phyloP scores from a whole-genome alignment of 2,888 invertebrate species.

The Glaucopsyche alexis region DNA sequence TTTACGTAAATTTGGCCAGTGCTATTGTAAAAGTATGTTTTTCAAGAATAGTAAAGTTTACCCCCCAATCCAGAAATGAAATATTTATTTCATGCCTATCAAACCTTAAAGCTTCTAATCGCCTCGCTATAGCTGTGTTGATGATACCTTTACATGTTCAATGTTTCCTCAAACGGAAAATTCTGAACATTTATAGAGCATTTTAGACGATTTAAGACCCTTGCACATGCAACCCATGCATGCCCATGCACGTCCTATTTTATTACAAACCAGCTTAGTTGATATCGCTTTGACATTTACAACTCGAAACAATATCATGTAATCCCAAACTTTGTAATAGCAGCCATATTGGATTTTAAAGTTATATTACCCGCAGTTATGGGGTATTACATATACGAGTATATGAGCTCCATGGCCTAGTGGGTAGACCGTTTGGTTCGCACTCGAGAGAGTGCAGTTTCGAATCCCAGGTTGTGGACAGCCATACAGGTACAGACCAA shows the following conservation, averaged over 20 bases:
- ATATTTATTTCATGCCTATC: too few species aligned
- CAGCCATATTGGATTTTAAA: not conserved
- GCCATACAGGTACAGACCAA: too few species aligned
- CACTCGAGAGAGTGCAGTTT: too few species aligned
- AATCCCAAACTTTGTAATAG: not conserved
- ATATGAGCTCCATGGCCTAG: too few species aligned
- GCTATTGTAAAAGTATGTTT: too few species aligned
- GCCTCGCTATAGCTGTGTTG: not conserved
- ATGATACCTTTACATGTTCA: not conserved
- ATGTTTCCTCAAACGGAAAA: slow-evolving; percentile 25
- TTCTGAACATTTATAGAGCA: slow-evolving; percentile 18
- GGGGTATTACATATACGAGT: too few species aligned
- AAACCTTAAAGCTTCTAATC: not conserved
- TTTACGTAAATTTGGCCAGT: too few species aligned
- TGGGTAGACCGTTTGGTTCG: too few species aligned
- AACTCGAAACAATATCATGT: not conserved
- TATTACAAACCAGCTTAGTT: not conserved
- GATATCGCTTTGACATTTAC: not conserved
- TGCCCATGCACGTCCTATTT: not conserved
- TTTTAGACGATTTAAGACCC: slow-evolving; percentile 22
- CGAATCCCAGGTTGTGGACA: too few species aligned
- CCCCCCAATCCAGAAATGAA: too few species aligned
- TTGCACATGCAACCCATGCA: not conserved
- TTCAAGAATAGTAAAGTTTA: too few species aligned
- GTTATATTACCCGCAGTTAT: not conserved